A percentile compares a stretch with the other conserved stretches of the same genome.
Evolutionary conservation across 2,113 vertebrate species (phyloP).

Genomic region (Canis aureus): DNA sequence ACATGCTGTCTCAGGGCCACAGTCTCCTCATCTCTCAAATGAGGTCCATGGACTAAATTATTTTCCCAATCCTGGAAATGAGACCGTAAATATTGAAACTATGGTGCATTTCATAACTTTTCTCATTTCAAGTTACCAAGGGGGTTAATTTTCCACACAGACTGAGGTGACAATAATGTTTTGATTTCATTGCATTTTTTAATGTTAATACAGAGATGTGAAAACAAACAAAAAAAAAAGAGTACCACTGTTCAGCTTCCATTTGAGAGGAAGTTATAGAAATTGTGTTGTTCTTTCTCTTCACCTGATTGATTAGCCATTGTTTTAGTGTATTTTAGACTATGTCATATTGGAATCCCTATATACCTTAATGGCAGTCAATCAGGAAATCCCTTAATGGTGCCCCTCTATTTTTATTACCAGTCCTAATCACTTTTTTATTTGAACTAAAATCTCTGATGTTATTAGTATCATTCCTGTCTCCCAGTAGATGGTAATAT

Average conservation of each 20-base stretch:
- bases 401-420: background rate
- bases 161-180: background rate
- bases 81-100: background rate
- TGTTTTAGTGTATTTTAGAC: background rate
- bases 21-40: constrained; percentile 53
- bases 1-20: background rate
- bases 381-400: background rate
- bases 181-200: background rate
- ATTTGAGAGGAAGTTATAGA: background rate
- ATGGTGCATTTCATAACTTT: background rate
- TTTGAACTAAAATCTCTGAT: constrained; percentile 40
- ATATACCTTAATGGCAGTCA: background rate
- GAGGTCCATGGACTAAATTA: background rate
- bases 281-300: background rate
- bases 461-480: background rate
- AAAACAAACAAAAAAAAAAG: background rate
- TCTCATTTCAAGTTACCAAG: background rate
- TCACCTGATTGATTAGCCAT: background rate
- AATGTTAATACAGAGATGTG: background rate
- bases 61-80: background rate
- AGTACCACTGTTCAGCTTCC: background rate
- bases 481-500: background rate
- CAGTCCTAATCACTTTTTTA: constrained; percentile 25
- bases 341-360: background rate
- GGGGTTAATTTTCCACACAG: background rate